A percentile compares a stretch with the other conserved stretches of the same genome.
These are phyloP conservation scores for Coracopsis vasa DNA, from an alignment of 2,113 vertebrate genomes.

Conservation along the genomic window DNA sequence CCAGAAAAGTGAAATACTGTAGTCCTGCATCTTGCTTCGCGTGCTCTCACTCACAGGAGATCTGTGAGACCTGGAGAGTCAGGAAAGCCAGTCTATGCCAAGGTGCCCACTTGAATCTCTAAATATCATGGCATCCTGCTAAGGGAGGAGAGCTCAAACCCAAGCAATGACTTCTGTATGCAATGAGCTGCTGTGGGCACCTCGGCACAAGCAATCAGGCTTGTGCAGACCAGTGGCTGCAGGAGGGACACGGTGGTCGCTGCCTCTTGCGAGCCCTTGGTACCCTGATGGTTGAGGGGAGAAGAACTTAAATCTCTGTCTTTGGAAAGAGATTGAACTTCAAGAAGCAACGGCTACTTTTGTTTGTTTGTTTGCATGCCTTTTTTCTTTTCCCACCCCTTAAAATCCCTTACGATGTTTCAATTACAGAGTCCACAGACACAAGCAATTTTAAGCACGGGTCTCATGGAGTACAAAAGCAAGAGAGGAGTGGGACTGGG, in stretches of 20 bases:
- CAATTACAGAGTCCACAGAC: not conserved
- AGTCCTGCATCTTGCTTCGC: not conserved
- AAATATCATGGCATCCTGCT: not conserved
- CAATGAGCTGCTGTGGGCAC: not conserved
- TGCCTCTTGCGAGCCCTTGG: not conserved
- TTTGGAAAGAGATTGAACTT: not conserved
- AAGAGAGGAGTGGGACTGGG: rapidly evolving
- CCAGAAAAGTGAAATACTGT: rapidly evolving
- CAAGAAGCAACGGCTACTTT: not conserved
- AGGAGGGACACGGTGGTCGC: not conserved
- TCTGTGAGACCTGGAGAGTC: not conserved
- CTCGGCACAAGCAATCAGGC: rapidly evolving
- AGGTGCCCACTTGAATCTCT: not conserved
- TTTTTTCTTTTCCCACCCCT: not conserved
- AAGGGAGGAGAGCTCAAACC: not conserved
- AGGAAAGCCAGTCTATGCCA: not conserved
- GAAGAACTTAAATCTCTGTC: not conserved
- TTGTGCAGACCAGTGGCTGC: rapidly evolving
- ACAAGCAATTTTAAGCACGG: not conserved
- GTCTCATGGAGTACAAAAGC: not conserved
- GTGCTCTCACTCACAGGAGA: rapidly evolving
- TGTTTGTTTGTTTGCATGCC: not conserved
- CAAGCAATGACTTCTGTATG: not conserved
- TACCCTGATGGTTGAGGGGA: rapidly evolving
- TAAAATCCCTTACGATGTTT: not conserved